Evolutionary conservation across 2,797 vertebrate genomes (phyloP).

Genomic region (Onychomys arenicola): DNA sequence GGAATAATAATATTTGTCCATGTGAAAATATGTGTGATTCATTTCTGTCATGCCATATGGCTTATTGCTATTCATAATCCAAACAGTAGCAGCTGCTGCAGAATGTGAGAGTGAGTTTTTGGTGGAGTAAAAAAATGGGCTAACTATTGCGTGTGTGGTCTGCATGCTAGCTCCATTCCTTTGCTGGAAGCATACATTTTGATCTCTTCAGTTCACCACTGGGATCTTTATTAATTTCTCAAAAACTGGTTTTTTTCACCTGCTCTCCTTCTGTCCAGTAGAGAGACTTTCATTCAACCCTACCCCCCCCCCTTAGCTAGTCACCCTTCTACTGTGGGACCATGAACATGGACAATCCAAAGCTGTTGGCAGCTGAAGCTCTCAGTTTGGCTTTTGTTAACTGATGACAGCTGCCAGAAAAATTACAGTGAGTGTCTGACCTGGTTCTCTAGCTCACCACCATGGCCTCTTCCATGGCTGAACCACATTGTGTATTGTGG

Average conservation of each 20-base stretch:
- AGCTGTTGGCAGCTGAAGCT: constrained; percentile 7
- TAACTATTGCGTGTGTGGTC: constrained; percentile 72
- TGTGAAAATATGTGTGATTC: constrained; percentile 87
- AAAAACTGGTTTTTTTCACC: not conserved
- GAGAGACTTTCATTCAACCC: not conserved
- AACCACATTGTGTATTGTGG: not conserved
- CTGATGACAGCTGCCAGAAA: constrained; percentile 54
- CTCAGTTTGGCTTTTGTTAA: constrained; percentile 25
- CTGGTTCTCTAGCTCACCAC: not conserved
- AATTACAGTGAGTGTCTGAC: not conserved
- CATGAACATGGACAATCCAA: not conserved
- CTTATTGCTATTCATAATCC: constrained; percentile 87
- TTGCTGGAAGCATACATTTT: constrained; percentile 69
- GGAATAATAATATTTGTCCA: constrained; percentile 89
- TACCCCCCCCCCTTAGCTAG: not conserved
- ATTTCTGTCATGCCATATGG: constrained; percentile 88
- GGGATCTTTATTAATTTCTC: constrained; percentile 16
- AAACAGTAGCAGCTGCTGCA: constrained; percentile 88
- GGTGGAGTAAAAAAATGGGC: constrained; percentile 81
- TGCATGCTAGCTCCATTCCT: constrained; percentile 72
- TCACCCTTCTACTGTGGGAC: not conserved
- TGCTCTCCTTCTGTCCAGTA: not conserved
- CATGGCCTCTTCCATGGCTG: not conserved
- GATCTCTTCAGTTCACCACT: constrained; percentile 55
- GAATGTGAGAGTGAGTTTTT: constrained; percentile 80